phyloP scores from a whole-genome alignment of 2,113 vertebrate genomes.

The Rhabdornis inornatus region DNA sequence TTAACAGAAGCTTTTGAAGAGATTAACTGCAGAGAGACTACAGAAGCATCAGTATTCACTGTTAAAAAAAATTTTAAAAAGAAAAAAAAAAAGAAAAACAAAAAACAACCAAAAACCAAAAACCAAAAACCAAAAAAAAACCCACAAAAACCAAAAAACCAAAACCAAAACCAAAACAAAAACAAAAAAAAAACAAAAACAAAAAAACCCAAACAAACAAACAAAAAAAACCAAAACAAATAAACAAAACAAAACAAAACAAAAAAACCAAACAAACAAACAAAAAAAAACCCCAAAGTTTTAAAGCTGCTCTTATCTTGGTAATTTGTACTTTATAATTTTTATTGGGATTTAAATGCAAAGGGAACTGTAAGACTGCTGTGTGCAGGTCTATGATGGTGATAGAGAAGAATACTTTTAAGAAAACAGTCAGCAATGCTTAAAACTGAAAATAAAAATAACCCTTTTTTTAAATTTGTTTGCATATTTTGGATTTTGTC shows the following conservation, averaged over 20 bases:
- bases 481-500: neutral
- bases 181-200: too few relatives aligned
- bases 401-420: neutral
- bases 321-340: neutral
- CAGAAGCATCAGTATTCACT: neutral
- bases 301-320: neutral
- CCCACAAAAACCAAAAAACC: too few relatives aligned
- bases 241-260: rapidly evolving
- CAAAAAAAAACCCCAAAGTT: neutral
- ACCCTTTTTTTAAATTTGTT: neutral
- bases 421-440: neutral
- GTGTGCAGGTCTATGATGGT: neutral
- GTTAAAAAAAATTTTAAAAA: neutral
- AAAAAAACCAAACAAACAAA: neutral
- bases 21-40: neutral
- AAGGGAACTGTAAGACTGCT: neutral
- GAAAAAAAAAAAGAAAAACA: too few relatives aligned
- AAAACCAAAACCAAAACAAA: too few relatives aligned
- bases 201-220: too few relatives aligned
- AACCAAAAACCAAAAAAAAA: too few relatives aligned
- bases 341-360: neutral
- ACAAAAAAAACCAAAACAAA: rapidly evolving
- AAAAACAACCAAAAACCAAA: too few relatives aligned
- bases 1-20: neutral
- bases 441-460: neutral